Conservation (phyloP, 2,888 invertebrate species). For the Eudasyphora cyanicolor region DNA sequence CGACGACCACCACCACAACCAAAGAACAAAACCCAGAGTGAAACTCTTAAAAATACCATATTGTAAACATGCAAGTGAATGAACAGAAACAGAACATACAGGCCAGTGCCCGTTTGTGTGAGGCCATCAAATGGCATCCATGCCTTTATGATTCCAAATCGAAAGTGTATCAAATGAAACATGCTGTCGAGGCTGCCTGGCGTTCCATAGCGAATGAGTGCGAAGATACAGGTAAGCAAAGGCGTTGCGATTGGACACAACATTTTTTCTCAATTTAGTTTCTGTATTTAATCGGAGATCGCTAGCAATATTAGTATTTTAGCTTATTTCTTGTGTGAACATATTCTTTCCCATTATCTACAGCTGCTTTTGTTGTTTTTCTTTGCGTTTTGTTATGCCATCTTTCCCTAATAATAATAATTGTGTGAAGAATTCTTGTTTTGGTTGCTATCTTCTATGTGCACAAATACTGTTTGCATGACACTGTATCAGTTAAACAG, state of each 20-base stretch:
- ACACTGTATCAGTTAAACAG: background rate
- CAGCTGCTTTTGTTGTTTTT: background rate
- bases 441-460: background rate
- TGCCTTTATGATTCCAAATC: constrained; percentile 71
- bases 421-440: background rate
- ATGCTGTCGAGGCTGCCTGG: constrained; percentile 70
- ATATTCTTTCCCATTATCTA: background rate
- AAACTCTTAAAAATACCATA: background rate
- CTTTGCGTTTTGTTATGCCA: background rate
- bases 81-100: constrained; percentile 36
- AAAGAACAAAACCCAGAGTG: background rate
- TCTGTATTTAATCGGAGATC: background rate
- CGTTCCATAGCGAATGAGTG: constrained; percentile 54
- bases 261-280: background rate
- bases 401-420: background rate
- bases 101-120: constrained; percentile 69
- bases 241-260: background rate
- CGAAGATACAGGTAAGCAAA: constrained; percentile 67
- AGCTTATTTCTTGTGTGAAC: no score
- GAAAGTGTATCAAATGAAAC: constrained; percentile 41
- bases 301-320: background rate
- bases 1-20: background rate
- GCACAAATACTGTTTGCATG: background rate
- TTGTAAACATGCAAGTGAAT: background rate
- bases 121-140: constrained; percentile 68